phyloP scores from a whole-genome alignment of 2,888 invertebrate species.

The Vanessa cardui region DNA sequence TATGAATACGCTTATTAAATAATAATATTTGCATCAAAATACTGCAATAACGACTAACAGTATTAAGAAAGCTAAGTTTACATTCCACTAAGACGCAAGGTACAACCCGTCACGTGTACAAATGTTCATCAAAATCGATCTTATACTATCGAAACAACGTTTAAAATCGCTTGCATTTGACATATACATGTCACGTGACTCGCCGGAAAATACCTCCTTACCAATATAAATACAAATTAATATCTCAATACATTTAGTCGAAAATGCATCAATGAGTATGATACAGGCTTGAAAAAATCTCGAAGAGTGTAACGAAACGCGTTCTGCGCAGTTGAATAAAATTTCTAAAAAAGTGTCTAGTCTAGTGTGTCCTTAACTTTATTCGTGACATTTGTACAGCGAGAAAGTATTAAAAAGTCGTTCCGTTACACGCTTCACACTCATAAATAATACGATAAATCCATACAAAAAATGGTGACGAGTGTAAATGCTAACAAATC shows the following conservation, averaged over 20 bases:
- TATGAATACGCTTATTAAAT: slow-evolving; percentile 80
- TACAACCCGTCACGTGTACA: slow-evolving; percentile 52
- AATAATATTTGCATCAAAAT: slow-evolving; percentile 82
- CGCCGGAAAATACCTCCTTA: slow-evolving; percentile 20
- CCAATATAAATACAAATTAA: slow-evolving; percentile 47
- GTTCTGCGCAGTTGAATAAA: neutral
- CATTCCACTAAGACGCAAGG: slow-evolving; percentile 62
- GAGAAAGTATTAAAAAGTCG: slow-evolving; percentile 21
- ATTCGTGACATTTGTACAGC: slow-evolving; percentile 4
- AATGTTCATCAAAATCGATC: slow-evolving; percentile 7
- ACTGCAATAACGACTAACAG: slow-evolving; percentile 80
- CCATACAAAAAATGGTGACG: slow-evolving; percentile 71
- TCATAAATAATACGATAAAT: slow-evolving; percentile 59
- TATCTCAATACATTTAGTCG: slow-evolving; percentile 61
- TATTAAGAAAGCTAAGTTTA: slow-evolving; percentile 71
- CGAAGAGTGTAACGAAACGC: slow-evolving; percentile 38
- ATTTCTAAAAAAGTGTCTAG: neutral
- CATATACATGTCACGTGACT: slow-evolving; percentile 2
- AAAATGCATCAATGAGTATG: slow-evolving; percentile 79
- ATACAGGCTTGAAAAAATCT: slow-evolving; percentile 64
- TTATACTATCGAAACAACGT: slow-evolving; percentile 10
- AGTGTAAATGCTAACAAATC: slow-evolving; percentile 58
- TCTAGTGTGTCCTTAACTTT: slow-evolving; percentile 6
- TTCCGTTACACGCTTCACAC: slow-evolving; percentile 40
- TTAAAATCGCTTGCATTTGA: slow-evolving; percentile 22